phyloP scores from a whole-genome alignment of 2,113 vertebrate species.

The Saiga tatarica region DNA sequence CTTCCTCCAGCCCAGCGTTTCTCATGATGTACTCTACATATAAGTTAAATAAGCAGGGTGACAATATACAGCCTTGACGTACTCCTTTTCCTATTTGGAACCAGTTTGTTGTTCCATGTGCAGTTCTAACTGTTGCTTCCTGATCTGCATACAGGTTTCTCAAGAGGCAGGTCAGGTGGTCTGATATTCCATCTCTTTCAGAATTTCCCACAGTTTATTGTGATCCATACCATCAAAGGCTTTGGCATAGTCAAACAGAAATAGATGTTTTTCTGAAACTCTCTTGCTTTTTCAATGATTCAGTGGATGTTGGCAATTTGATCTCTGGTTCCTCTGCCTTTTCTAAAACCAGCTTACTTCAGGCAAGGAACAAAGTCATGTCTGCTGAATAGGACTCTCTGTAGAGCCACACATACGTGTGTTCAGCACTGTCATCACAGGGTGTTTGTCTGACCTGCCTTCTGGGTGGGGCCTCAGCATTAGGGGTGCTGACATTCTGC shows the following conservation, averaged over 20 bases:
- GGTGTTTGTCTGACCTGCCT: not conserved
- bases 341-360: not conserved
- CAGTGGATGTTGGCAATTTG: not conserved
- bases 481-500: not conserved
- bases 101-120: not conserved
- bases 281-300: not conserved
- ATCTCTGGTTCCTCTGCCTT: not conserved
- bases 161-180: not conserved
- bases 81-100: not conserved
- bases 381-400: not conserved
- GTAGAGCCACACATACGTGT: not conserved
- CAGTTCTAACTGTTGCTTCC: not conserved
- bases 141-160: not conserved
- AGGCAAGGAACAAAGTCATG: not conserved
- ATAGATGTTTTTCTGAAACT: not conserved
- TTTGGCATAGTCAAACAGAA: not conserved
- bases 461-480: not conserved
- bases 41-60: too few relatives aligned
- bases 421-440: not conserved
- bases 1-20: too few relatives aligned
- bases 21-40: too few relatives aligned
- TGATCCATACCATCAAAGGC: not conserved
- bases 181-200: not conserved
- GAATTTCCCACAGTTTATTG: not conserved
- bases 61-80: too few relatives aligned